These are phyloP conservation scores for Meloidogyne exigua DNA, from an alignment of 1,140 invertebrate species.

Conservation along the genomic window DNA sequence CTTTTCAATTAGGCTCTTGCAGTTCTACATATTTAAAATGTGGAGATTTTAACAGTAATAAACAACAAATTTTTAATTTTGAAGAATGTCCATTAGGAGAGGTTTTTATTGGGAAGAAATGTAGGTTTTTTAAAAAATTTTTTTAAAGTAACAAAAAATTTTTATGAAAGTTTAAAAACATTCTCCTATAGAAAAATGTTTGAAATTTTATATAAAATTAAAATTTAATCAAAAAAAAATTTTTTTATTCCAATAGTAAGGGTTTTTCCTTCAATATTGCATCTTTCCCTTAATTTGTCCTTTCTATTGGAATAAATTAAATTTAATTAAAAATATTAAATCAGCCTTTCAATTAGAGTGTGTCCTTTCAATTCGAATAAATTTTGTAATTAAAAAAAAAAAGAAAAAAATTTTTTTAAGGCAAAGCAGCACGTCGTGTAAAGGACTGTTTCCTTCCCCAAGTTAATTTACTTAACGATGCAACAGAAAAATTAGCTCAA, in stretches of 20 bases:
- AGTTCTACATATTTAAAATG: constrained; percentile 29
- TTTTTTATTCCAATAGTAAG: not conserved
- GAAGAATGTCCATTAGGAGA: constrained; percentile 31
- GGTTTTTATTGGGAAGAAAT: constrained; percentile 19
- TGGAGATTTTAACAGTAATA: constrained; percentile 6
- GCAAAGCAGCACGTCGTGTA: constrained; percentile 6
- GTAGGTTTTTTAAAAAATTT: not conserved
- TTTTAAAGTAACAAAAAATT: too few relatives aligned
- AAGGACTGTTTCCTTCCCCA: constrained; percentile 16
- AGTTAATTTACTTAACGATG: constrained; percentile 30
- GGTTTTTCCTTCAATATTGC: not conserved
- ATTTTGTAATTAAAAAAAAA: not conserved
- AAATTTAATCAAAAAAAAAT: too few relatives aligned
- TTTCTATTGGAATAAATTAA: not conserved
- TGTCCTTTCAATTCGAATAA: too few relatives aligned
- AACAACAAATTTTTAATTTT: constrained; percentile 23
- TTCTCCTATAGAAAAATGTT: too few relatives aligned
- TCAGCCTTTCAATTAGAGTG: too few relatives aligned
- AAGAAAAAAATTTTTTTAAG: constrained; percentile 9
- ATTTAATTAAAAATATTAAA: not conserved
- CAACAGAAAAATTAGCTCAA: constrained; percentile 32
- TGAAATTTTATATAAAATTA: too few relatives aligned
- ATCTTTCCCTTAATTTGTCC: too few relatives aligned
- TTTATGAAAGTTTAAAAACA: too few relatives aligned
- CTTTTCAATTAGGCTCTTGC: constrained; percentile 21